Conservation (phyloP, 2,113 vertebrate species). For the Bos taurus region ARS-UCD2.0 NC_037345.1:25649501-25650000, state of each 20-base stretch:
- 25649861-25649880: background rate
- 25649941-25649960: background rate
- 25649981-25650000: background rate
- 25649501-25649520: background rate
- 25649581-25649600: background rate
- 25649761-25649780: background rate
- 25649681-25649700: background rate
- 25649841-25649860: background rate
- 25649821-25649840: background rate
- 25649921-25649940: background rate
- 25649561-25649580: background rate
- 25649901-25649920: background rate
- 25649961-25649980: background rate
- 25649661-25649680: background rate
- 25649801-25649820: background rate
- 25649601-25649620: background rate
- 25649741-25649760: background rate
- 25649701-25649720: background rate
- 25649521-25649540: background rate
- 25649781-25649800: accelerated
- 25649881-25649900: background rate
- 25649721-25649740: background rate
- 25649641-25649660: background rate
- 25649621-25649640: background rate
- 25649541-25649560: background rate